These are phyloP conservation scores for Apantesis nais DNA, from an alignment of 2,888 invertebrate species.

Conservation along the genomic window DNA sequence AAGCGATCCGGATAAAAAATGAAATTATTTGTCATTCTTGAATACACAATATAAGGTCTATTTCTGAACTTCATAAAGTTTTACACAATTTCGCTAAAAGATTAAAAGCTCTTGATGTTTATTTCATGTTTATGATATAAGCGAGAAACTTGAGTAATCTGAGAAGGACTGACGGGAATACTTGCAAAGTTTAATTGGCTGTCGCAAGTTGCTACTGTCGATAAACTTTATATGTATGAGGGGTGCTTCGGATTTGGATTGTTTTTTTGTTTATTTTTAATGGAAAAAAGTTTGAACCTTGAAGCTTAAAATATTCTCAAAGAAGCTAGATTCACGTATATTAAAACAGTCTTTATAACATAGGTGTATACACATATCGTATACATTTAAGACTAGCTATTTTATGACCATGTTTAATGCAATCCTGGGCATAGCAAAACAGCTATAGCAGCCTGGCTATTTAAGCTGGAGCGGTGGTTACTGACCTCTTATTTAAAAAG, in stretches of 20 bases:
- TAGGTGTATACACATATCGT: no score
- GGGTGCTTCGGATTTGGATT: not conserved
- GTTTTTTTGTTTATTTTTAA: not conserved
- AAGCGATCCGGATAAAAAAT: not conserved
- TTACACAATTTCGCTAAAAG: conserved; percentile 9
- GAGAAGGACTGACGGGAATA: conserved; percentile 24
- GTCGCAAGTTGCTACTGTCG: conserved; percentile 23
- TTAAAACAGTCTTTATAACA: no score
- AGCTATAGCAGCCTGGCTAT: no score
- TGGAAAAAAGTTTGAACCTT: not conserved
- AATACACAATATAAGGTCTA: not conserved
- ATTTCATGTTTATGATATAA: conserved; percentile 30
- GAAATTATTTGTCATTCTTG: not conserved
- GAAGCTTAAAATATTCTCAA: no score
- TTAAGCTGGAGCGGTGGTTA: no score
- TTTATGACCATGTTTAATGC: no score
- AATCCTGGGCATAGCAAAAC: no score
- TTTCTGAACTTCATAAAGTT: not conserved
- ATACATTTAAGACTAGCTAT: no score
- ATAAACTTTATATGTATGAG: conserved; percentile 5
- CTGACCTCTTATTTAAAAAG: no score
- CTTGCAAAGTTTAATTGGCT: conserved; percentile 41
- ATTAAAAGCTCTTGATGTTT: conserved; percentile 25
- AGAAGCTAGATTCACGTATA: no score
- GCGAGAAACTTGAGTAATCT: conserved; percentile 25